phyloP scores from a whole-genome alignment of 2,888 invertebrate genomes.

The Drosophila neonasuta region DNA sequence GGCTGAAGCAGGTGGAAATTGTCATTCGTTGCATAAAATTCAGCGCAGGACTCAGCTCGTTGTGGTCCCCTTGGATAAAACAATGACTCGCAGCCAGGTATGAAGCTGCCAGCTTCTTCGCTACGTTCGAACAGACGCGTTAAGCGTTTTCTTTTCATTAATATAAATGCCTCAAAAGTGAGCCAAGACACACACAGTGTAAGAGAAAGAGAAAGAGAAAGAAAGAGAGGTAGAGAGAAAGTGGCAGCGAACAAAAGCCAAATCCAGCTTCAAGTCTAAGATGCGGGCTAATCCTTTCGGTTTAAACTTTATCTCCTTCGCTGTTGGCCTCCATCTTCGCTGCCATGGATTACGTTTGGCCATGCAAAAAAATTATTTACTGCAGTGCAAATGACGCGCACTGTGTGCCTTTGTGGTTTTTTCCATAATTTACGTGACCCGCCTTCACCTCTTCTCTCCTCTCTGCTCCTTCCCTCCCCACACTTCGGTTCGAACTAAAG shows the following conservation, averaged over 20 bases:
- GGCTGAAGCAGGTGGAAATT: neutral
- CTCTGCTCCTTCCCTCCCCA: too few relatives aligned
- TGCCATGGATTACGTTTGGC: conserved; percentile 20
- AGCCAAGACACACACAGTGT: neutral
- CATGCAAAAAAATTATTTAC: conserved; percentile 67
- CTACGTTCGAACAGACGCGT: conserved; percentile 35
- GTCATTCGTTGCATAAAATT: conserved; percentile 53
- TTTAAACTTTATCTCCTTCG: conserved; percentile 8
- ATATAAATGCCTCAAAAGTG: conserved; percentile 64
- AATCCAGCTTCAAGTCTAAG: conserved; percentile 31
- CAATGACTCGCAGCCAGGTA: conserved; percentile 45
- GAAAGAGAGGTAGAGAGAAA: too few relatives aligned
- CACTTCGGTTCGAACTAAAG: conserved; percentile 1
- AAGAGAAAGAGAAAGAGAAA: too few relatives aligned
- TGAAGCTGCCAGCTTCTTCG: conserved; percentile 25
- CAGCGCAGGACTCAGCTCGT: conserved; percentile 36
- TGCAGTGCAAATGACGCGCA: conserved; percentile 68
- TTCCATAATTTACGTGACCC: conserved; percentile 57
- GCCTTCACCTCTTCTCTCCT: neutral
- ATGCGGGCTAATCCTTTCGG: conserved; percentile 38
- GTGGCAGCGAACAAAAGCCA: conserved; percentile 13
- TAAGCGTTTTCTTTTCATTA: conserved; percentile 72
- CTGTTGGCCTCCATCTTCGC: conserved; percentile 9
- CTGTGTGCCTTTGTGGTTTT: conserved; percentile 52
- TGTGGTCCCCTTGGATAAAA: conserved; percentile 49